Evolutionary conservation across 2,797 vertebrate genomes (phyloP), one percentile per base, ranked within the genome.

Genomic region (Argya squamiceps): DNA sequence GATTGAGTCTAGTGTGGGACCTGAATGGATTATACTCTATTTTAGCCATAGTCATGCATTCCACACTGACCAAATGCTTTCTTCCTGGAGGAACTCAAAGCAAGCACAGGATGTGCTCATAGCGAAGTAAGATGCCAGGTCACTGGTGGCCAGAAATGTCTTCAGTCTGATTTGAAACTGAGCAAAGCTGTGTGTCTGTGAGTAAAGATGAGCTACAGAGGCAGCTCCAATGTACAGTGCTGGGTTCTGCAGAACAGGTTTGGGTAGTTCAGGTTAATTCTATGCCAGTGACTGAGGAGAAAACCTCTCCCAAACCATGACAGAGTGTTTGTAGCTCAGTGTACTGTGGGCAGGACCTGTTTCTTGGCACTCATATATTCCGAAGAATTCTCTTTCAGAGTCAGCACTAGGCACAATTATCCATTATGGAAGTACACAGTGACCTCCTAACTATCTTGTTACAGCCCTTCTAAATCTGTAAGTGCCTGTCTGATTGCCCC

Each of bases 181-280:
- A 62, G 53, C 47, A 41, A 41, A 78, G 53, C 10, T 13, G 12
- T 44, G 84, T 75, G 81, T 37, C 47, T 76, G n/a, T 62, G 93
- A 82, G 63, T 84, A 49, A 91, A 86, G 69, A 15, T 37, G 81
- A 84, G 22, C 84, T 71, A 17, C 43, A 84, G 67, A 65, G 50
- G 30, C 63, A 84, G 65, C 36, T 22, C 32, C 34, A 32, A 1
- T 15, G 34, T 30, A 20, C 41, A 64, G 37, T 56, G 43, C 74
- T 60, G 70, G 65, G 46, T 59, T 94, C 65, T 86, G 49, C 69
- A 71, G 53, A 92, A 86, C 87, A 60, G 86, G 74, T 96, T 81
- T 91, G 65, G 23, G 63, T 64, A 55, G 65, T 55, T 64, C 50
- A 56, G 32, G 70, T 89, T 84, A 52, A 78, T 68, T 47, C 49